Conservation (phyloP, 2,113 vertebrate genomes). For the Sylvietta virens region DNA sequence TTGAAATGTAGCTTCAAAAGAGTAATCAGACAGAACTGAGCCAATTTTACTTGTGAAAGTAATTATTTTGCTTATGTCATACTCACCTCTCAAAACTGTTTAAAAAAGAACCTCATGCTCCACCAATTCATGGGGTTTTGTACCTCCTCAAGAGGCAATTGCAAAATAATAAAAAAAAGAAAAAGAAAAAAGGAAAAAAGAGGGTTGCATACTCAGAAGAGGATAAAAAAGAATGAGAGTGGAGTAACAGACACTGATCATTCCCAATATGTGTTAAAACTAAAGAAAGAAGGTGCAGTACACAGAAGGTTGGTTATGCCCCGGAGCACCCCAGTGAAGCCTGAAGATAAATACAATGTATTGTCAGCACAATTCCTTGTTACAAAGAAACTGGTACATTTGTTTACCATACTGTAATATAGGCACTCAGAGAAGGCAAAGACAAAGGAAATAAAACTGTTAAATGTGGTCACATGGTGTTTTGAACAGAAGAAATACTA, state of each 20-base stretch:
- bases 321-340: background rate
- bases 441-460: background rate
- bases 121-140: background rate
- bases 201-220: background rate
- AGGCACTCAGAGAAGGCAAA: background rate
- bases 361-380: background rate
- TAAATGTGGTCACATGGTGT: background rate
- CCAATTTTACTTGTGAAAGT: background rate
- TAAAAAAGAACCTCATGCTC: background rate
- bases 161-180: background rate
- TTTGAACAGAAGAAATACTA: background rate
- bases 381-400: background rate
- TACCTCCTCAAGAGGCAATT: background rate
- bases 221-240: background rate
- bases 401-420: background rate
- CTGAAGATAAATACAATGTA: background rate
- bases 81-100: background rate
- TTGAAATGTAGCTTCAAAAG: slow-evolving; percentile 11
- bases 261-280: background rate
- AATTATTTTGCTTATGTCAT: background rate
- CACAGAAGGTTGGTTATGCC: background rate
- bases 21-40: background rate
- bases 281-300: background rate
- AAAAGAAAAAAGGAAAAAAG: background rate
- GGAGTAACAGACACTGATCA: background rate